Percentiles rank a stretch among this genome's conserved stretches.
These are phyloP conservation scores for Petaurus breviceps DNA, from an alignment of 2,113 vertebrate species.

Conservation along the genomic window DNA sequence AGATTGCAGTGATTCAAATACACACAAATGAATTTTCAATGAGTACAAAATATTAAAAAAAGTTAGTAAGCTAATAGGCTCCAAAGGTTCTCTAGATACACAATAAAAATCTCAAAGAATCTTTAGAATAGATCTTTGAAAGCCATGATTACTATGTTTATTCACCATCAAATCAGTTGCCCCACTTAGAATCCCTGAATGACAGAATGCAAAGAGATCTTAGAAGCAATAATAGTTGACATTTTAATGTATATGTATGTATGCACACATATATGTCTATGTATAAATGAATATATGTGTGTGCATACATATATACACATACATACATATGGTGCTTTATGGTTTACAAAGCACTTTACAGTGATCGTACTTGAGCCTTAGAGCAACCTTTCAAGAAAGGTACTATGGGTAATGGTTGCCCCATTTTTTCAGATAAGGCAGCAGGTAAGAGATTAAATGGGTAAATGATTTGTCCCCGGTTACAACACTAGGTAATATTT, in stretches of 20 bases:
- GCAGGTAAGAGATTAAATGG: neutral
- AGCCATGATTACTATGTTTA: neutral
- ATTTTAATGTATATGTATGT: neutral
- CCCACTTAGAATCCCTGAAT: neutral
- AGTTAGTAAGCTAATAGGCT: neutral
- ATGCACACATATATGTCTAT: no score
- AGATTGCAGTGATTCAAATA: neutral
- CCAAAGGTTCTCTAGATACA: neutral
- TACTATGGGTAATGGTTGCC: neutral
- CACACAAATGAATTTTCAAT: neutral
- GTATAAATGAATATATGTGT: no score
- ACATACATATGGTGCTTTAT: neutral
- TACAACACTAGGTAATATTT: neutral
- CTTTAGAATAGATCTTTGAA: neutral
- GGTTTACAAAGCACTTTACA: neutral
- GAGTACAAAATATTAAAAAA: neutral
- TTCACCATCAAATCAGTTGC: neutral
- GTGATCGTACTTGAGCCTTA: neutral
- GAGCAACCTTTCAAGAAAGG: neutral
- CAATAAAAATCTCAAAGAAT: conserved; percentile 6
- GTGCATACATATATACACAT: no score
- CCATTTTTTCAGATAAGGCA: neutral
- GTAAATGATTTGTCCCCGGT: neutral
- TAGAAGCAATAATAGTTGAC: neutral
- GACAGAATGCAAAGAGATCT: neutral